phyloP scores from a whole-genome alignment of 2,888 invertebrate genomes.

The Synanthedon andrenaeformis region DNA sequence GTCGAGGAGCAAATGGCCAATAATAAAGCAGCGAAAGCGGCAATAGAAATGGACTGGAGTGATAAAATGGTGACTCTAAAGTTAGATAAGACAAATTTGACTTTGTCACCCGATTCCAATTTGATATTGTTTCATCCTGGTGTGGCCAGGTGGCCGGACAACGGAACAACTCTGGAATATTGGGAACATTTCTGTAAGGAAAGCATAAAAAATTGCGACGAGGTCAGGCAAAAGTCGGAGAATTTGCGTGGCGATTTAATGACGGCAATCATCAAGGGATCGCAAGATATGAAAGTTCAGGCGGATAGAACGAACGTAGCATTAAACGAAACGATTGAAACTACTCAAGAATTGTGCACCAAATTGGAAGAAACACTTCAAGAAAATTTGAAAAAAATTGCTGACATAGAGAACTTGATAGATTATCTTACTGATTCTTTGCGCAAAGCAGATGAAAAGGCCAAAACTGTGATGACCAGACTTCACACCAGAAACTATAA shows the following conservation, averaged over 20 bases:
- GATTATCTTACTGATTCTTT: slow-evolving; percentile 76
- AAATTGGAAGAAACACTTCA: slow-evolving; percentile 77
- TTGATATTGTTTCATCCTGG: slow-evolving; percentile 82
- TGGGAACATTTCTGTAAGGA: slow-evolving; percentile 88
- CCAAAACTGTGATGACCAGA: slow-evolving; percentile 88
- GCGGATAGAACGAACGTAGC: slow-evolving; percentile 84
- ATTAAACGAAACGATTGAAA: slow-evolving; percentile 76
- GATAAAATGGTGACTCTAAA: slow-evolving; percentile 84
- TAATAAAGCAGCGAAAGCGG: slow-evolving; percentile 81
- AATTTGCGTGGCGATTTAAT: slow-evolving; percentile 76
- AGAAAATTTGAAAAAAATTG: slow-evolving; percentile 79
- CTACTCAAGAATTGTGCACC: slow-evolving; percentile 78
- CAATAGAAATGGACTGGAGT: slow-evolving; percentile 89
- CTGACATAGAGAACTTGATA: slow-evolving; percentile 82
- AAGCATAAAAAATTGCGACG: slow-evolving; percentile 80
- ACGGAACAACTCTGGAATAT: slow-evolving; percentile 75
- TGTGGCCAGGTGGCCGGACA: slow-evolving; percentile 82
- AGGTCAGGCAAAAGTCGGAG: slow-evolving; percentile 78
- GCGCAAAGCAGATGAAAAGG: slow-evolving; percentile 77
- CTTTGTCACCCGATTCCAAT: slow-evolving; percentile 75
- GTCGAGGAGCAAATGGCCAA: slow-evolving; percentile 78
- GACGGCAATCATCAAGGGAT: slow-evolving; percentile 79
- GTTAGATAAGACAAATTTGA: slow-evolving; percentile 76
- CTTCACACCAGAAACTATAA: slow-evolving; percentile 76
- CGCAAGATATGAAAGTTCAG: slow-evolving; percentile 85